Percentiles rank a stretch among this genome's conserved stretches.
Evolutionary conservation across 1,140 invertebrate genomes (phyloP).

Genomic region (Probaryconus sp.): DNA sequence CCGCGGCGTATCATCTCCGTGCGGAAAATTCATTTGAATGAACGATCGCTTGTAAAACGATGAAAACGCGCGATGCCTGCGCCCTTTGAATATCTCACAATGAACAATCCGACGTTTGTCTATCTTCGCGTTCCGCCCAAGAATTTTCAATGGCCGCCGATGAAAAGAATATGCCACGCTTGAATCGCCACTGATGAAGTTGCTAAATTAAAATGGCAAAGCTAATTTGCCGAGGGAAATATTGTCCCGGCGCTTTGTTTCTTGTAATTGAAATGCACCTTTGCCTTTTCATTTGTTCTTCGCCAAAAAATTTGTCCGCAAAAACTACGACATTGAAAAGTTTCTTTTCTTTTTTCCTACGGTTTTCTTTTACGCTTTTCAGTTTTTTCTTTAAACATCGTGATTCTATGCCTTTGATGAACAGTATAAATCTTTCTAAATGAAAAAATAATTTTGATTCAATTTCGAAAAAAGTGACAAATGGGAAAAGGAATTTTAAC

Average conservation of each 20-base stretch:
- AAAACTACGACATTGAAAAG: neutral
- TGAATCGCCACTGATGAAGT: conserved; percentile 20
- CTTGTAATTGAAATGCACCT: conserved; percentile 18
- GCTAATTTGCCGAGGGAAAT: conserved; percentile 13
- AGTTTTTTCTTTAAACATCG: neutral
- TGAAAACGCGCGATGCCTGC: conserved; percentile 20
- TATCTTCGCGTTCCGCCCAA: conserved; percentile 9
- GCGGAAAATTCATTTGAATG: conserved; percentile 38
- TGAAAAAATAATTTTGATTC: too few species aligned
- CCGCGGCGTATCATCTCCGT: conserved; percentile 27
- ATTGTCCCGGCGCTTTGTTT: neutral
- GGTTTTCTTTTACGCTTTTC: neutral
- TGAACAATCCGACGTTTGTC: conserved; percentile 16
- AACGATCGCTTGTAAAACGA: conserved; percentile 31
- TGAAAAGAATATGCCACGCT: conserved; percentile 25
- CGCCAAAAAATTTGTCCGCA: neutral
- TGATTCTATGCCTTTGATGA: too few species aligned
- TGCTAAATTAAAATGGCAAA: conserved; percentile 20
- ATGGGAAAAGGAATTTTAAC: too few species aligned
- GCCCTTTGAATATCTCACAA: conserved; percentile 27
- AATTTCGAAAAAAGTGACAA: too few species aligned
- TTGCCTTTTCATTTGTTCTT: neutral
- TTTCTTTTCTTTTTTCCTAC: neutral
- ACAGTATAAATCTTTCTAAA: too few species aligned
- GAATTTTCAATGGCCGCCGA: conserved; percentile 15